Base-by-base conservation (phyloP, 2,888 invertebrate genomes). In the Idaea straminata region DNA sequence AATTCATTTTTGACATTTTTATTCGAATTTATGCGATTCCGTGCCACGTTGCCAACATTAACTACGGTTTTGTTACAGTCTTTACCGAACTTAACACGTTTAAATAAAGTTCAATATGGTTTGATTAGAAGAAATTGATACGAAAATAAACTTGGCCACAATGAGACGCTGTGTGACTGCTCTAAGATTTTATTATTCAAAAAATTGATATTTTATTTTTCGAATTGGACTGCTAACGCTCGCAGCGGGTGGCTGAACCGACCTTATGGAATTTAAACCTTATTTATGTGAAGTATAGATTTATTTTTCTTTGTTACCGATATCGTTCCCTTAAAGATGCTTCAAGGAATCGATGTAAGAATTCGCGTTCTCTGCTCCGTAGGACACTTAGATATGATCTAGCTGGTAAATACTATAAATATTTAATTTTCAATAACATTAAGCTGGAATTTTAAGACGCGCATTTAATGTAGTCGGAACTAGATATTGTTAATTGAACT, bases 1-100 rank as follows among this genome's bases (percentile, higher is more conserved):
- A 87, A 89, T 91, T 86, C 87, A 87, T 88, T 91, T 92, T 89
- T 90, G 92, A 91, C 91, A 81, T 90, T 91, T 92, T 92, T 92
- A 91, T 92, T 86, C 83, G 86, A 89, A 91, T 91, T 91, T 92
- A 92, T 92, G 87, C 83, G 87, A 85, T 86, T 47, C 47, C 47
- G 47, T 47, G 47, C 47, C 47, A 47, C 47, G 6, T 47, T 47
- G 47, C 6, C 47, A 47, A 47, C 47, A 4, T 7, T 47, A 47
- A 47, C 47, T 47, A 4, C 10, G 4, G 47, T 4, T 47, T 47
- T 6, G 47, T 47, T 47, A 47, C 47, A 7, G 47, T 47, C 10
- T 47, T 7, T 47, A 10, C 13, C 2, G 66, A 66, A 68, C 79
- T 77, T 80, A 85, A 82, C 71, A 6, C 70, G 57, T 67, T 13